phyloP scores from a whole-genome alignment of 2,113 vertebrate genomes.

The Pelodiscus sinensis region DNA sequence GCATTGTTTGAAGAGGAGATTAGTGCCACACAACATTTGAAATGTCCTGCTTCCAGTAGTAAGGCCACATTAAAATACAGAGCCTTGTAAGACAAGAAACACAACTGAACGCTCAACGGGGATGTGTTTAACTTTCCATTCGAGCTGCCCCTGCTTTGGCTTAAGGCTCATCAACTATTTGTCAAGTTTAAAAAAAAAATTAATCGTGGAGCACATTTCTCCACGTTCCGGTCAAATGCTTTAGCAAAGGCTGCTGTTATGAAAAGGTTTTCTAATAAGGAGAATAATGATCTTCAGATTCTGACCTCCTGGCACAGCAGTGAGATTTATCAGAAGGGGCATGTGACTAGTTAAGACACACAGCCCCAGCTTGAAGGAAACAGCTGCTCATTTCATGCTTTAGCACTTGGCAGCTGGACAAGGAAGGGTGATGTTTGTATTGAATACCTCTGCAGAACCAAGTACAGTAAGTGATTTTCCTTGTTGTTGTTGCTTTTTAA shows the following conservation, averaged over 20 bases:
- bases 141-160: conserved; percentile 47
- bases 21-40: not conserved
- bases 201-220: conserved; percentile 4
- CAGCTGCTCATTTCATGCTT: conserved; percentile 81
- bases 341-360: conserved; percentile 85
- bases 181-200: not conserved
- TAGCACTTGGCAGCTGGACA: conserved; percentile 80
- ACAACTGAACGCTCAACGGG: not conserved
- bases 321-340: conserved; percentile 81
- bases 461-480: conserved; percentile 79
- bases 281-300: conserved; percentile 78
- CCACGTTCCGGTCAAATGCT: conserved; percentile 45
- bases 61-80: not conserved
- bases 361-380: conserved; percentile 78
- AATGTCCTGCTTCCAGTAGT: not conserved
- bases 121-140: conserved; percentile 65
- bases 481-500: conserved; percentile 19
- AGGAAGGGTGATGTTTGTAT: conserved; percentile 77
- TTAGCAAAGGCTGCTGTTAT: conserved; percentile 45
- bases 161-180: conserved; percentile 66
- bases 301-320: conserved; percentile 80
- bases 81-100: not conserved
- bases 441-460: conserved; percentile 67
- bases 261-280: conserved; percentile 68
- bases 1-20: not conserved